Percentiles rank a stretch among this genome's conserved stretches.
These are phyloP conservation scores for Tyrophagus putrescentiae DNA, from an alignment of 1,140 invertebrate species.

Conservation along the genomic window DNA sequence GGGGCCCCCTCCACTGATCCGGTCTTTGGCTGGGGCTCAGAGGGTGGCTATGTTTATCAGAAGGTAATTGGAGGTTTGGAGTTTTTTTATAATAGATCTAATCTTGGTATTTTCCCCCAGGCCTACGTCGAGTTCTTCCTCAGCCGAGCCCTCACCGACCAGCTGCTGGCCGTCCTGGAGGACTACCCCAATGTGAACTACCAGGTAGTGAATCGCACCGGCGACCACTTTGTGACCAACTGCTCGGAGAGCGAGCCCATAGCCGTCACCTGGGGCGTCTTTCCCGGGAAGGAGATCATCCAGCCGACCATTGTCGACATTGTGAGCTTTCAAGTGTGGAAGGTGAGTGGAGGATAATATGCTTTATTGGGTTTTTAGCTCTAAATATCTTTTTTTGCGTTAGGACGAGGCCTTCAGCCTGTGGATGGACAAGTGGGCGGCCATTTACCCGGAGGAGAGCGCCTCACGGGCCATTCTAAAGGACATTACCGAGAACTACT, in stretches of 20 bases:
- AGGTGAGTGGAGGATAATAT: slow-evolving; percentile 28
- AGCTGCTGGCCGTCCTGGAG: slow-evolving; percentile 38
- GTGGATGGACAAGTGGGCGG: slow-evolving; percentile 44
- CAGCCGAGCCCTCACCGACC: slow-evolving; percentile 36
- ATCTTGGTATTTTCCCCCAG: slow-evolving; percentile 29
- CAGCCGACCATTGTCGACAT: slow-evolving; percentile 50
- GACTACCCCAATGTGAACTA: slow-evolving; percentile 43
- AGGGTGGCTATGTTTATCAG: slow-evolving; percentile 45
- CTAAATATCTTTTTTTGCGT: too few species aligned
- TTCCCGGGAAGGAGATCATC: slow-evolving; percentile 46
- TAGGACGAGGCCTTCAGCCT: slow-evolving; percentile 47
- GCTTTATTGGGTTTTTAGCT: not conserved
- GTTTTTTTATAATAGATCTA: too few species aligned
- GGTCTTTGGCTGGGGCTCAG: slow-evolving; percentile 43
- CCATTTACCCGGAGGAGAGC: slow-evolving; percentile 39
- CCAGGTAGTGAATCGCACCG: slow-evolving; percentile 42
- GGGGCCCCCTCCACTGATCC: slow-evolving; percentile 40
- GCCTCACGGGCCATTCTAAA: slow-evolving; percentile 38
- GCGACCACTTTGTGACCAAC: slow-evolving; percentile 41
- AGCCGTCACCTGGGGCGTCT: slow-evolving; percentile 50
- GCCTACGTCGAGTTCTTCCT: slow-evolving; percentile 49
- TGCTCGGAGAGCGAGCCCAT: slow-evolving; percentile 40
- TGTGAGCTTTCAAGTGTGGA: slow-evolving; percentile 45
- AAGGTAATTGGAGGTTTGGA: slow-evolving; percentile 32
- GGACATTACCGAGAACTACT: slow-evolving; percentile 40